Base-by-base conservation (phyloP, 2,113 vertebrate species). In the Hymenochirus boettgeri region DNA sequence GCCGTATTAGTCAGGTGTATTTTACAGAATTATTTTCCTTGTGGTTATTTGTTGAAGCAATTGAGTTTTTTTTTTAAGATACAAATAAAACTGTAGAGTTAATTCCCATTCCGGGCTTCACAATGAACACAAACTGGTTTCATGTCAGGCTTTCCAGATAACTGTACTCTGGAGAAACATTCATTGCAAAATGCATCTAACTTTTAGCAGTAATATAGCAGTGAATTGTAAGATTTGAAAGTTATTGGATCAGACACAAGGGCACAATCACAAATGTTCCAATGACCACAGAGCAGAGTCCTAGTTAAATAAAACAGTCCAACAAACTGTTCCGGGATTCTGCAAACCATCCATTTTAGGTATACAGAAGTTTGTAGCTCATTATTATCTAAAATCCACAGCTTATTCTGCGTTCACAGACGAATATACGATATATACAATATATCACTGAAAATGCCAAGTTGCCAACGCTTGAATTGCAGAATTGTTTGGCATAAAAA, bases 91-190 rank as follows among this genome's bases (percentile, higher is more conserved):
- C 51, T 23, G 45, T 51, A 11, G 22, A 24, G 46, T 66, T 66
- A 58, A 66, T 58, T 58, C 58, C 55, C 64, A 26, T 58, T 66
- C 45, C 23, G 39, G 45, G 50, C 55, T 66, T 66, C 58, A 66
- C 64, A 66, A 66, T 57, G 48, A 66, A 58, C 64, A 58, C 64
- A 65, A 57, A 58, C 57, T 66, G 55, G 64, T 66, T 66, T 66
- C 55, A 51, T 59, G 64, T 66, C 50, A 55, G 55, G 17, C 52
- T 58, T 65, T 66, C 51, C 48, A 42, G 64, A 58, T 66, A 66
- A 66, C 29, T 48, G 47, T 26, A 58, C 64, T 66, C 64, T 17
- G n/a, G 64, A 66, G 64, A 21, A 58, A 58, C 54, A 66, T 58
- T 26, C 46, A 58, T 66, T 52, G 42, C 47, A 57, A 51, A 19